Conservation (phyloP, 1,140 invertebrate species). For the Orussus abietinus region DNA sequence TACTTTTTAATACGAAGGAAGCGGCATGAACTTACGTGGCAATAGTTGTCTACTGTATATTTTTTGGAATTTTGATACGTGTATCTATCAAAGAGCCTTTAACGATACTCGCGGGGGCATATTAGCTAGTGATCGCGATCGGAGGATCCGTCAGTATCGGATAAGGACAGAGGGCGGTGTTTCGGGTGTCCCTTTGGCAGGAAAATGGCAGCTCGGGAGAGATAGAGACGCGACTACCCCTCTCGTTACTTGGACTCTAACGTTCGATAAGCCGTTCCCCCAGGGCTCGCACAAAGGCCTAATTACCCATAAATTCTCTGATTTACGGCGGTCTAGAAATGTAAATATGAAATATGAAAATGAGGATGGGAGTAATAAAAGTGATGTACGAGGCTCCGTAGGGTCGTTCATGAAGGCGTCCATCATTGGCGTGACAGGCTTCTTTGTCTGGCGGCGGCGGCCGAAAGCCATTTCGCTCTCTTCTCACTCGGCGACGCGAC, state of each 20-base stretch:
- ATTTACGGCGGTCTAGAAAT: conserved; percentile 61
- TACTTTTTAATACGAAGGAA: too few relatives aligned
- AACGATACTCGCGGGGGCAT: too few relatives aligned
- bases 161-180: too few relatives aligned
- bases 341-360: conserved; percentile 80
- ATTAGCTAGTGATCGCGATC: too few relatives aligned
- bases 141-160: too few relatives aligned
- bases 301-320: conserved; percentile 66
- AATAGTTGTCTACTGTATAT: too few relatives aligned
- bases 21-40: too few relatives aligned
- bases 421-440: conserved; percentile 65
- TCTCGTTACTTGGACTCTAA: conserved; percentile 14
- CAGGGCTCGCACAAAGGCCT: conserved; percentile 55
- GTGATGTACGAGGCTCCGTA: conserved; percentile 71
- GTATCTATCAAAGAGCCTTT: too few relatives aligned
- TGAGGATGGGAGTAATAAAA: conserved; percentile 76
- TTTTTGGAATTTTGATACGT: too few relatives aligned
- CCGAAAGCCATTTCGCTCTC: conserved; percentile 38
- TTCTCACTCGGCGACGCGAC: too few relatives aligned
- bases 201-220: background rate
- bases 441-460: conserved; percentile 56
- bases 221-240: too few relatives aligned
- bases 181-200: background rate
- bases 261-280: conserved; percentile 26
- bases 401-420: conserved; percentile 72